These are phyloP conservation scores for Apomyelois bistriatella DNA, from an alignment of 2,888 invertebrate species.

Conservation along the genomic window DNA sequence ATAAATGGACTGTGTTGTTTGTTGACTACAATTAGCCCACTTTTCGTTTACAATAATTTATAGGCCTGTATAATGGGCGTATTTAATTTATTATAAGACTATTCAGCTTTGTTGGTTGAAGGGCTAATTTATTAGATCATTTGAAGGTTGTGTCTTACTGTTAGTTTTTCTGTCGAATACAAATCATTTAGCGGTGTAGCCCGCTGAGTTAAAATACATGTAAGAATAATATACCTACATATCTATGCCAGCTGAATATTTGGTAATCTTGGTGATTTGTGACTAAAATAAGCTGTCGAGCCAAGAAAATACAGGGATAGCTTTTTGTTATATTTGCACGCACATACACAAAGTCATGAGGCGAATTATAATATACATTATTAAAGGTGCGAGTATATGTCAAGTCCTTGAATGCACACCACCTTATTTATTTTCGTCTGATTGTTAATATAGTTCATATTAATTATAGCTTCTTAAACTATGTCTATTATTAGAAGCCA, in stretches of 20 bases:
- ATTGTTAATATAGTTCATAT: no score
- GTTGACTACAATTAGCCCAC: constrained; percentile 23
- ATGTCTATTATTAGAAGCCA: neutral
- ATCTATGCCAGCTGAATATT: neutral
- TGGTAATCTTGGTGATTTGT: neutral
- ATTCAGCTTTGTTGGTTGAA: constrained; percentile 5
- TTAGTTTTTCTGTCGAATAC: constrained; percentile 5
- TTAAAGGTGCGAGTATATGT: no score
- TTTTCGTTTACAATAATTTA: constrained; percentile 15
- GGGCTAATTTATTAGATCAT: constrained; percentile 6
- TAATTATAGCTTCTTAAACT: no score
- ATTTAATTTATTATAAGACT: constrained; percentile 3
- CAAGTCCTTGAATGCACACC: no score
- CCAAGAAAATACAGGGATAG: neutral
- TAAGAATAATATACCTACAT: neutral
- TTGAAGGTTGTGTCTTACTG: neutral
- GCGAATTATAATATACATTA: no score
- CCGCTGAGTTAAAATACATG: neutral
- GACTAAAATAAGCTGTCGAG: no score
- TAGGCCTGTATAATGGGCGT: neutral
- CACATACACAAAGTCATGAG: no score
- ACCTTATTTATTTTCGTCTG: no score
- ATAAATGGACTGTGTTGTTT: neutral
- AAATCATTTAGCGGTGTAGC: neutral
- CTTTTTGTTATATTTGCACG: no score